A percentile compares a stretch with the other conserved stretches of the same genome.
Evolutionary conservation across 2,888 invertebrate genomes (phyloP).

Genomic region (Cryptocheilus praepositus): DNA sequence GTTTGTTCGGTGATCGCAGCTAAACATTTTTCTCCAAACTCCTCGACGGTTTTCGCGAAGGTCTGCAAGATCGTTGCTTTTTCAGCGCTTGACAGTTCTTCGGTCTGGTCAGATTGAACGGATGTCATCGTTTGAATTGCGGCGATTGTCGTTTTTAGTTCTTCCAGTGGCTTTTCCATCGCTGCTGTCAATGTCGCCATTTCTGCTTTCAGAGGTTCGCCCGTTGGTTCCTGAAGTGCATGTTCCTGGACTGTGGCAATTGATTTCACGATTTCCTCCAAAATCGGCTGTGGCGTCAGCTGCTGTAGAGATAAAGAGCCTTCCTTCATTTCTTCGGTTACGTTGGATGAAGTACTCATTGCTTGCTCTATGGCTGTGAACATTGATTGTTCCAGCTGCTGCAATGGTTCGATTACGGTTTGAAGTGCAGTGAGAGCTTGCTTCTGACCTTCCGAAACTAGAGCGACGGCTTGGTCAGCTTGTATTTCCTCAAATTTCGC

Average conservation of each 20-base stretch:
- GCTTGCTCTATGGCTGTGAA: constrained; percentile 65
- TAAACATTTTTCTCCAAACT: constrained; percentile 27
- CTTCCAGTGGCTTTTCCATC: constrained; percentile 21
- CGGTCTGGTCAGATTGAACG: constrained; percentile 13
- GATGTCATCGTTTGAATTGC: constrained; percentile 15
- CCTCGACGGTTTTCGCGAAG: constrained; percentile 64
- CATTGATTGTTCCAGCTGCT: constrained; percentile 29
- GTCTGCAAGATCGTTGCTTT: constrained; percentile 65
- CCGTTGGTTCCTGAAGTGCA: constrained; percentile 3
- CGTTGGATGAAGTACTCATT: background rate
- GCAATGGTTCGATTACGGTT: constrained; percentile 49
- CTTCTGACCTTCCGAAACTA: constrained; percentile 18
- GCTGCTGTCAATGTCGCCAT: constrained; percentile 9
- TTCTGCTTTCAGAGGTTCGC: background rate
- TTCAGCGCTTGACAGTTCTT: constrained; percentile 22
- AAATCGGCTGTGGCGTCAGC: constrained; percentile 22
- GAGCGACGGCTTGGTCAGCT: constrained; percentile 10
- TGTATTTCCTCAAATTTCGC: constrained; percentile 34
- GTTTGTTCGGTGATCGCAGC: constrained; percentile 12
- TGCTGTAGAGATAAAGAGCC: background rate
- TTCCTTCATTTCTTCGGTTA: constrained; percentile 11
- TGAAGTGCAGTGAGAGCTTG: constrained; percentile 37
- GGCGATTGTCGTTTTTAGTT: constrained; percentile 20
- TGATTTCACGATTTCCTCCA: constrained; percentile 29
- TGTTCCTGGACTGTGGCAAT: constrained; percentile 28